A percentile compares a stretch with the other conserved stretches of the same genome.
Conservation (phyloP, 2,888 invertebrate genomes). For the Adineta ricciae region DNA sequence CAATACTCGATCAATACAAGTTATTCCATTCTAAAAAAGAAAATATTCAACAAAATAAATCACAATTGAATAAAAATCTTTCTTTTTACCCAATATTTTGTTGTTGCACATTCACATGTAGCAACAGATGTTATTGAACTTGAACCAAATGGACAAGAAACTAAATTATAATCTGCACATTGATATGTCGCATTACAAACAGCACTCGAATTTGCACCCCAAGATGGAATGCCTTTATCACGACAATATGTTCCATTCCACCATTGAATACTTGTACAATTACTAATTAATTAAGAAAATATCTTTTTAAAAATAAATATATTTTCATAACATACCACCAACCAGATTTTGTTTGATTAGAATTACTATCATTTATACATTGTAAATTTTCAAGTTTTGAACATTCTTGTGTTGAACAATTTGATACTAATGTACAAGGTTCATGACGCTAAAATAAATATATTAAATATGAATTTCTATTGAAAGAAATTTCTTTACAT, state of each 20-base stretch:
- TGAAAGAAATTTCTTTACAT: neutral
- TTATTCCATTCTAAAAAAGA: neutral
- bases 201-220: neutral
- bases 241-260: too few relatives aligned
- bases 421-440: neutral
- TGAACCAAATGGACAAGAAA: too few relatives aligned
- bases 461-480: too few relatives aligned
- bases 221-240: neutral
- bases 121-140: too few relatives aligned
- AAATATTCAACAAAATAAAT: neutral
- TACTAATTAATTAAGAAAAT: neutral
- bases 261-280: neutral
- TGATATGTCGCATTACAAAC: neutral
- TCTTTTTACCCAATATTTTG: neutral
- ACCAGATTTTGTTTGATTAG: neutral
- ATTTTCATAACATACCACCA: neutral
- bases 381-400: neutral
- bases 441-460: neutral
- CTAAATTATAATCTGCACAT: slow-evolving; percentile 10
- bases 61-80: neutral
- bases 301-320: too few relatives aligned
- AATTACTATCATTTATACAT: neutral
- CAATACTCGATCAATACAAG: neutral
- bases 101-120: too few relatives aligned
- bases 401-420: neutral